Base-by-base conservation (phyloP, 2,113 vertebrate species). In the Spermophilus dauricus region DNA sequence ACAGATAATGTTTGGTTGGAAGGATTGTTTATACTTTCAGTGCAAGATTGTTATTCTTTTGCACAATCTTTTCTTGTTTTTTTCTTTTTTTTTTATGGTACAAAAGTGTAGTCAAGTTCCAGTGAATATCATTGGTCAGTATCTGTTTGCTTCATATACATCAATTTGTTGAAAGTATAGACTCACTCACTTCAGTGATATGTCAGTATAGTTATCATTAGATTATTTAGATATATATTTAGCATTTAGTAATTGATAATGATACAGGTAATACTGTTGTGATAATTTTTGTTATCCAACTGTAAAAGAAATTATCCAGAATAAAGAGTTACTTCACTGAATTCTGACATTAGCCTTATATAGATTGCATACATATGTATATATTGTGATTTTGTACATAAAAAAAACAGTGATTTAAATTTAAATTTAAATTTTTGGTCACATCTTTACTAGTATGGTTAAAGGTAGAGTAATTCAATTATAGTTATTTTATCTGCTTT, bases 1-100 rank as follows among this genome's bases (percentile, higher is more conserved):
- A 93, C 86, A 78, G 73, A 70, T 92, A 95, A 97, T 1, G 69
- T 97, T 58, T 84, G 95, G 80, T 98, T 98, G 0, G 84, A 37
- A 96, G 32, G 42, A 95, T 97, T 94, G 28, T 45, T 83, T 39
- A 39, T 63, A 72, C 78, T 77, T 65, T 94, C 86, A n/a, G 42
- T 91, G 67, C 65, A 32, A 61, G 72, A 5, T 94, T 97, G 5
- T 70, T 95, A 91, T 3, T 86, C 51, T n/a, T 63, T 78, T 63
- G 37, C 83, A 95, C 97, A 67, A 89, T 56, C 13, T 78, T 75
- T 89, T 51, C 17, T 80, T 92, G 5, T 42, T 83, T 58, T 45
- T 45, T 45, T 8, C 8, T 45, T 45, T 45, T 45, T 45, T 45
- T 69, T 92, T 82, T 67, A 91, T 51, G 81, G 39, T 45, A 34